Evolutionary conservation across 2,113 vertebrate genomes (phyloP).

Genomic region (Ciconia boyciana): DNA sequence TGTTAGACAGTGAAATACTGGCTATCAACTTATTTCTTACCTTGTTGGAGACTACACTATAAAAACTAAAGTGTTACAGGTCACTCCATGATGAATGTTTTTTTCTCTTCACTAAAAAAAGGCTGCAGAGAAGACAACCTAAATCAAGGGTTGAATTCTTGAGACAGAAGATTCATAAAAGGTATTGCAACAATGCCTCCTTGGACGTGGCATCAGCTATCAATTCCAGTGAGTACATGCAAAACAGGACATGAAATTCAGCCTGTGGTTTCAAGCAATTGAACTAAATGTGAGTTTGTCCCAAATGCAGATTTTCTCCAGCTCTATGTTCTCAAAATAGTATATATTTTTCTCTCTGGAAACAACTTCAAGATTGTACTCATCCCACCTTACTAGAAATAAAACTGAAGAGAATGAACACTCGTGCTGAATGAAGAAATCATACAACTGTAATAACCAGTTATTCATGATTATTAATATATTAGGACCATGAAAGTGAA

Average conservation of each 20-base stretch:
- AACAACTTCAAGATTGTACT: not conserved
- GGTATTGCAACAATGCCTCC: not conserved
- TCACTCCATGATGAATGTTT: not conserved
- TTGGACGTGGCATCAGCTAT: not conserved
- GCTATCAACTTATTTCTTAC: not conserved
- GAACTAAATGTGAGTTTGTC: not conserved
- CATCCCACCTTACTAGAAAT: not conserved
- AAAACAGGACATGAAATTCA: not conserved
- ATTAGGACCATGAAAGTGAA: not conserved
- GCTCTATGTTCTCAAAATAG: not conserved
- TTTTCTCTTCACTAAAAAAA: not conserved
- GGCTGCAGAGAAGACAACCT: not conserved
- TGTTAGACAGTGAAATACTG: not conserved
- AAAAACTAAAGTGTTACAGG: not conserved
- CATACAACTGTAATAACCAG: not conserved
- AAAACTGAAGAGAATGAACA: not conserved
- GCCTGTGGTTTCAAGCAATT: not conserved
- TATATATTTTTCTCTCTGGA: not conserved
- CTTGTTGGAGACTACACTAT: not conserved
- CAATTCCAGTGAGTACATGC: not conserved
- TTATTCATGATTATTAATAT: not conserved
- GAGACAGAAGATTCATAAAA: not conserved
- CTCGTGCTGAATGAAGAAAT: not conserved
- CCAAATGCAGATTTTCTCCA: not conserved
- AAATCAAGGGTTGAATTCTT: not conserved